Base-by-base conservation (phyloP, 2,888 invertebrate species). In the Xanthia togata region DNA sequence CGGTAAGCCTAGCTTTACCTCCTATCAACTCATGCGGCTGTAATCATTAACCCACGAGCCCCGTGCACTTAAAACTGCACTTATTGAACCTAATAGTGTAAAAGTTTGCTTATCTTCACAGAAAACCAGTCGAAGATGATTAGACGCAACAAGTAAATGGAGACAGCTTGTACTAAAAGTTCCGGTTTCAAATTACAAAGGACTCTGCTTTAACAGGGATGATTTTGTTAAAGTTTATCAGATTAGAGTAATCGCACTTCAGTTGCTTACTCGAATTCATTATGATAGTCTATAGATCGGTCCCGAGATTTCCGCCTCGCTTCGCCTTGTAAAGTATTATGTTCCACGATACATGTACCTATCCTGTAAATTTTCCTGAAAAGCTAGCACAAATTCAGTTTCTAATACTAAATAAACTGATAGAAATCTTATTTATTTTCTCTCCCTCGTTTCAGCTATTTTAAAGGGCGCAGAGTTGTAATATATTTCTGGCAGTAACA, bases 281-380 rank as follows among this genome's bases (percentile, higher is more conserved):
- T 87, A 86, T 82, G 83, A 87, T 88, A 89, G 88, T 82, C 76
- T 75, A 76, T 60, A 90, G 92, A 91, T 90, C 86, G 88, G 88
- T 71, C 82, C 86, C 68, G 78, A 85, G 89, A 91, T 90, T 91
- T 88, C 86, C 85, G 85, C 62, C 86, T 88, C 75, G 75, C 84
- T 70, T 85, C 84, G 83, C 82, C 82, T 71, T 68, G 74, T 83
- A 83, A 88, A 87, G 84, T 85, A 82, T 87, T 85, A 81, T 62
- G 68, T 83, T 80, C 79, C 82, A 85, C 76, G 68, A 74, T 73
- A 78, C 60, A 72, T 73, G 62, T 78, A n/a, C n/a, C n/a, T n/a
- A 74, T 68, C 68, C 55, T 38, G 26, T 65, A 69, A 55, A 83
- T 76, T 83, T 79, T 38, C 67, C 31, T 64, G 53, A 59, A 84